Conservation (phyloP, 2,888 invertebrate genomes). For the Tachina fera region DNA sequence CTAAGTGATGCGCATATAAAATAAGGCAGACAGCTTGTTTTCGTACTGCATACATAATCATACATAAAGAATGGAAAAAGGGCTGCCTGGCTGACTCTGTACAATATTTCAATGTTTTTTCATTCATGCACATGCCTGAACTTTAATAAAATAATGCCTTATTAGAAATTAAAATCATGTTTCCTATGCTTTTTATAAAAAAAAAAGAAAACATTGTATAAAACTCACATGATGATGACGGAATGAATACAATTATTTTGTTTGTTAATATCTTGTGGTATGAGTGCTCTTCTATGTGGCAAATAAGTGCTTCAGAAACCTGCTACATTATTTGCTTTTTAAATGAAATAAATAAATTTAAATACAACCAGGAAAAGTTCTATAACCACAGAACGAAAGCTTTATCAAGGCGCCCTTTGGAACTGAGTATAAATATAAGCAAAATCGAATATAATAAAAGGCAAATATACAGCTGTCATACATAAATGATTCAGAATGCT, state of each 20-base stretch:
- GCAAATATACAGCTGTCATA: slow-evolving; percentile 59
- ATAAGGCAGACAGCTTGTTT: slow-evolving; percentile 71
- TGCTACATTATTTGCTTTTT: slow-evolving; percentile 27
- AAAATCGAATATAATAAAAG: slow-evolving; percentile 33
- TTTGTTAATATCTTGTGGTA: slow-evolving; percentile 36
- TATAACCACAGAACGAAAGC: background rate
- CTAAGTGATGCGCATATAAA: slow-evolving; percentile 80
- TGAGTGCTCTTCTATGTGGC: slow-evolving; percentile 1
- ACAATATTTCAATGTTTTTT: slow-evolving; percentile 5
- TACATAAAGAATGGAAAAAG: slow-evolving; percentile 34
- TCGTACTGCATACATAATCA: slow-evolving; percentile 60
- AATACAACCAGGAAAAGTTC: slow-evolving; percentile 25
- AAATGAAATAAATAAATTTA: slow-evolving; percentile 39
- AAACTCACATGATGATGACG: slow-evolving; percentile 36
- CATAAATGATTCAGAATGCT: slow-evolving; percentile 14
- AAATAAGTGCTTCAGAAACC: background rate
- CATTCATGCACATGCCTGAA: slow-evolving; percentile 59
- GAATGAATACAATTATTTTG: slow-evolving; percentile 64
- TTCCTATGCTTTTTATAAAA: slow-evolving; percentile 10
- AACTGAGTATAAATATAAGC: background rate
- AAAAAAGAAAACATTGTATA: slow-evolving; percentile 2
- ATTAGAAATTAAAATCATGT: slow-evolving; percentile 71
- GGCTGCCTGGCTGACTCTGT: slow-evolving; percentile 51
- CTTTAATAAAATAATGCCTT: slow-evolving; percentile 62
- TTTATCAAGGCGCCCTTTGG: background rate